Evolutionary conservation across 2,797 vertebrate species (phyloP), one percentile per base, ranked within the genome.

Genomic region (Nasua narica): DNA sequence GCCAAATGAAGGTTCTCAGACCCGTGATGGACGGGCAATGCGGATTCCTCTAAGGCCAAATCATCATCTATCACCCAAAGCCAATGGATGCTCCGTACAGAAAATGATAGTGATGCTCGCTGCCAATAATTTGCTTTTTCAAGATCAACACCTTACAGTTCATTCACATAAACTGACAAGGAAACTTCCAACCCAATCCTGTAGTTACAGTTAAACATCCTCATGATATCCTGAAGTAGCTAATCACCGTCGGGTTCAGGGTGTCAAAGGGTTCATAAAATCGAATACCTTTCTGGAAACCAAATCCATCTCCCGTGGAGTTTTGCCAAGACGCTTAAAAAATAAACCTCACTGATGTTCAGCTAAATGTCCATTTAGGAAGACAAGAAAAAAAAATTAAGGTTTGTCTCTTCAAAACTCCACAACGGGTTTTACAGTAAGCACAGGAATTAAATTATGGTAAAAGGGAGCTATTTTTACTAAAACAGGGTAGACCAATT

Each of bases 401-500:
- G 97, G 86, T 97, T 97, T 98, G 96, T 81, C 92, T 90, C 32
- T 97, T n/a, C 48, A 96, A 98, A 97, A 98, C 94, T 98, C 98
- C 98, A 98, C 98, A 98, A 98, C 98, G 97, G 98, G 98, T 98
- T 98, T 98, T 99, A 98, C 98, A 96, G 89, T 98, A 98, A 96
- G 98, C 98, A 98, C 98, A 95, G 85, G 96, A 98, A 99, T 98
- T 98, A 98, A 98, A 98, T 97, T 97, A 98, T 97, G 92, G 97
- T 98, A 98, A 99, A 98, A 98, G 96, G 92, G 97, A 98, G 98
- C 97, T 98, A 97, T 98, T 98, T 98, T 98, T 98, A 97, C 98
- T 95, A 98, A 98, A 98, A 98, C 98, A 97, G 98, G 98, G 98
- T 96, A 98, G 98, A 98, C 98, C 98, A 96, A 98, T 98, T 98